phyloP scores from a whole-genome alignment of 2,797 vertebrate genomes.

The Paedocypris micromegethes region DNA sequence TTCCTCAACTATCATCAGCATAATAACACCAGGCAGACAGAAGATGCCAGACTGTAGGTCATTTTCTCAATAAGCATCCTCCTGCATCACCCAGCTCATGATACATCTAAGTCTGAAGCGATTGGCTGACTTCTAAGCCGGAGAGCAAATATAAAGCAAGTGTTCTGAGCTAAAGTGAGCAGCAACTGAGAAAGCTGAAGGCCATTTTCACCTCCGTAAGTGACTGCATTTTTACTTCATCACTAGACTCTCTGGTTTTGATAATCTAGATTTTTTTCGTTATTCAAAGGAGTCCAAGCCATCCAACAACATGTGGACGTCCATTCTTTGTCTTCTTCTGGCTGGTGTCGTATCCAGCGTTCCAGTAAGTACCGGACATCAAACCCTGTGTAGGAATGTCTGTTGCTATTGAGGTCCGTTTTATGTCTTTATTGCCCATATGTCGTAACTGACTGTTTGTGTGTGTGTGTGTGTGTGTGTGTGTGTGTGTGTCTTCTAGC shows the following conservation, averaged over 20 bases:
- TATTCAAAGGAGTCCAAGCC: conserved; percentile 34
- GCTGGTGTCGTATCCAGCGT: conserved; percentile 58
- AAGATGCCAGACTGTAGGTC: conserved; percentile 34
- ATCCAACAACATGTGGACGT: conserved; percentile 59
- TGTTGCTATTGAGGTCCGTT: neutral
- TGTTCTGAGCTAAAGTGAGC: neutral
- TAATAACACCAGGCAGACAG: conserved; percentile 41
- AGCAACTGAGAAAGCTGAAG: conserved; percentile 12
- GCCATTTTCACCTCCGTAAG: neutral
- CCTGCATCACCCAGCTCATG: conserved; percentile 29
- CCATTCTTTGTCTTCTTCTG: conserved; percentile 62
- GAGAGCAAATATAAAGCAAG: conserved; percentile 31
- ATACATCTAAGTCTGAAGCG: conserved; percentile 19
- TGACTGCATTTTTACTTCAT: neutral
- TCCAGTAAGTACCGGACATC: conserved; percentile 58
- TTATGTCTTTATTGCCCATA: neutral
- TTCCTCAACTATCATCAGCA: conserved; percentile 36
- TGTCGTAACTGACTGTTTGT: neutral
- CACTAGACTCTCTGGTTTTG: conserved; percentile 1
- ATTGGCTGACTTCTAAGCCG: conserved; percentile 32
- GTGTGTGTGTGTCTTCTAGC: conserved; percentile 42
- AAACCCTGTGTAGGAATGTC: conserved; percentile 3
- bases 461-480: neutral
- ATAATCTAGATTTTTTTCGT: neutral
- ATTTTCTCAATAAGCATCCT: conserved; percentile 46